phyloP scores from a whole-genome alignment of 2,797 vertebrate genomes.

The Siniperca scherzeri region DNA sequence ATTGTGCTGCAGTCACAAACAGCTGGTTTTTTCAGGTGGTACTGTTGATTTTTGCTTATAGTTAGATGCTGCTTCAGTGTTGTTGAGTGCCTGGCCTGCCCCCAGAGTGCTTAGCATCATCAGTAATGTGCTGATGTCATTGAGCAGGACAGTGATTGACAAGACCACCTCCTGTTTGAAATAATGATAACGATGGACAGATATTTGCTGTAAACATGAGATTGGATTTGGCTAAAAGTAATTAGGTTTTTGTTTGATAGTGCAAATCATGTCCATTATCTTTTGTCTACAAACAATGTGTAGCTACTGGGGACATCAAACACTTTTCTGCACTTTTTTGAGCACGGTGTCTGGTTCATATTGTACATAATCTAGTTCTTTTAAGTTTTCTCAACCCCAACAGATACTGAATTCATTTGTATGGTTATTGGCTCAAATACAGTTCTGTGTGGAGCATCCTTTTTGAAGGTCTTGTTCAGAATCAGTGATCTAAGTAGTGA shows the following conservation, averaged over 20 bases:
- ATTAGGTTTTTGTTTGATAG: background rate
- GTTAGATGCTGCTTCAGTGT: constrained; percentile 6
- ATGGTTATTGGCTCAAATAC: background rate
- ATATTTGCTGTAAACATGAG: constrained; percentile 30
- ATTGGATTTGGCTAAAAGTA: constrained; percentile 3
- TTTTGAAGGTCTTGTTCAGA: background rate
- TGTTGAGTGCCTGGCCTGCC: background rate
- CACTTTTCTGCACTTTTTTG: background rate
- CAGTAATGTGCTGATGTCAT: constrained; percentile 30
- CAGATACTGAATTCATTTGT: background rate
- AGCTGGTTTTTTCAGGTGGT: constrained; percentile 4
- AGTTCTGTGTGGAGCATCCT: background rate
- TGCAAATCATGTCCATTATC: background rate
- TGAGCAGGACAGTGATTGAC: constrained; percentile 42
- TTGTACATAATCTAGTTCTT: background rate
- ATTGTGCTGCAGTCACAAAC: constrained; percentile 20
- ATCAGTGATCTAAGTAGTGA: constrained; percentile 22
- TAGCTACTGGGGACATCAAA: background rate
- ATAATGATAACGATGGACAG: constrained; percentile 3
- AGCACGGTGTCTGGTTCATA: background rate
- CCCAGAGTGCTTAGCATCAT: constrained; percentile 11
- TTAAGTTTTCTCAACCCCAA: background rate
- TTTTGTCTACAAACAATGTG: background rate
- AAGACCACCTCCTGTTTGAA: constrained; percentile 35
- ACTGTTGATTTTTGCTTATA: constrained; percentile 13